Base-by-base conservation (phyloP, 1,140 invertebrate genomes). In the Pteromalus puparum region DNA sequence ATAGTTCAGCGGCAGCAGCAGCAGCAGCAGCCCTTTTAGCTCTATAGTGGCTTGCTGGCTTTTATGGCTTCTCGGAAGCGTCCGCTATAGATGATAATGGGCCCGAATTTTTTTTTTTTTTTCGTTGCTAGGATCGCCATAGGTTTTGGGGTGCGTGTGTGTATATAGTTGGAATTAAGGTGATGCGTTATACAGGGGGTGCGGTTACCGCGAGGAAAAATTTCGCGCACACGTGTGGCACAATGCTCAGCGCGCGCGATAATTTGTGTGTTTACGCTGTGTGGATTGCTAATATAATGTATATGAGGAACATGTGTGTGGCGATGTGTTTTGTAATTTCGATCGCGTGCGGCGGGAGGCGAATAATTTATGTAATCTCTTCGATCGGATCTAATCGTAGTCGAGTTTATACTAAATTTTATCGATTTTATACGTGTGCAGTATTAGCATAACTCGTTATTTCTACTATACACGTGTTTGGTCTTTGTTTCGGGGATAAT, bases 401-500 rank as follows among this genome's bases (percentile, higher is more conserved):
- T 53, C 7, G 18, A 26, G 48, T 48, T 48, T 61, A 61, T n/a
- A 80, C n/a, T 73, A 73, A 81, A 73, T 81, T 74, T 82, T 75
- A 74, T 75, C 42, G 48, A 74, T 82, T 48, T 24, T 28, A 61
- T 61, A 61, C 21, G 21, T 61, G 21, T 18, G 53, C 7, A 10
- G 10, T 65, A 82, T 82, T 82, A 82, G 72, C 81, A 75, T 82
- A 82, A 82, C 81, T 74, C 48, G 81, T 82, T 81, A 61, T 81
- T 81, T 81, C 48, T 81, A 70, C 53, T 21, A 18, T 61, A 30
- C 68, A 70, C 26, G 68, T 70, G 24, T 70, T 18, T 24, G 26
- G 28, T 70, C 24, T 70, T 70, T 70, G 24, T 70, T 30, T 70
- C 68, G 68, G 3, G 26, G 68, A 28, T 28, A 18, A 70, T 70